phyloP scores from a whole-genome alignment of 2,797 vertebrate species.

The Poeciliopsis gracilis region DNA sequence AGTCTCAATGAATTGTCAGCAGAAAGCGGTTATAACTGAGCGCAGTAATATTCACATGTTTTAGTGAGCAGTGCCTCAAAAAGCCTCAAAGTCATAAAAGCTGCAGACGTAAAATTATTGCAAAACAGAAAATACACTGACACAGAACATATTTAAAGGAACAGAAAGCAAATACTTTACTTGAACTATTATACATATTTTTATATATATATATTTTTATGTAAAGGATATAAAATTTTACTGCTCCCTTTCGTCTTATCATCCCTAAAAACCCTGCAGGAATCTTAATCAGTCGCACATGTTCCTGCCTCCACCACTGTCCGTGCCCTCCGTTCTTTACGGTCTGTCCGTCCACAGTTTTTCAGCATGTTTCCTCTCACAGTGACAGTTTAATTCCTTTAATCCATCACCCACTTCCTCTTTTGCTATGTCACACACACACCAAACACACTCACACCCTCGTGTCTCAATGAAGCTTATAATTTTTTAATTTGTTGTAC shows the following conservation, averaged over 20 bases:
- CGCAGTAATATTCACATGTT: not conserved
- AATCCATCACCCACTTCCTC: slow-evolving; percentile 67
- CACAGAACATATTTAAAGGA: not conserved
- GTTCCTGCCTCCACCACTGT: slow-evolving; percentile 28
- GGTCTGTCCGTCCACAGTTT: slow-evolving; percentile 34
- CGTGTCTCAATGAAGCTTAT: not conserved
- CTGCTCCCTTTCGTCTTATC: slow-evolving; percentile 27
- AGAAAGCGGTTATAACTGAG: not conserved
- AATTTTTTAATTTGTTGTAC: not conserved
- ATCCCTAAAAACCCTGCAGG: slow-evolving; percentile 36
- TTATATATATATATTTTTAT: not conserved
- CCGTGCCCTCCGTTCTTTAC: slow-evolving; percentile 35
- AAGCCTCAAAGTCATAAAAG: not conserved
- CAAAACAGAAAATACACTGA: not conserved
- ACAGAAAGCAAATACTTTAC: not conserved
- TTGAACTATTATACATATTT: not conserved
- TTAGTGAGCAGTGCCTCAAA: not conserved
- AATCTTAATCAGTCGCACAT: slow-evolving; percentile 65
- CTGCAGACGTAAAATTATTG: not conserved
- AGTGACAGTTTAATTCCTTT: slow-evolving; percentile 68
- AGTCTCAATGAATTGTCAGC: not conserved
- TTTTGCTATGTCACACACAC: slow-evolving; percentile 17
- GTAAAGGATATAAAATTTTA: slow-evolving; percentile 12
- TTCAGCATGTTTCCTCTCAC: slow-evolving; percentile 47
- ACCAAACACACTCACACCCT: not conserved